These are phyloP conservation scores for Pentalonia nigronervosa DNA, from an alignment of 1,140 invertebrate species.

Conservation along the genomic window DNA sequence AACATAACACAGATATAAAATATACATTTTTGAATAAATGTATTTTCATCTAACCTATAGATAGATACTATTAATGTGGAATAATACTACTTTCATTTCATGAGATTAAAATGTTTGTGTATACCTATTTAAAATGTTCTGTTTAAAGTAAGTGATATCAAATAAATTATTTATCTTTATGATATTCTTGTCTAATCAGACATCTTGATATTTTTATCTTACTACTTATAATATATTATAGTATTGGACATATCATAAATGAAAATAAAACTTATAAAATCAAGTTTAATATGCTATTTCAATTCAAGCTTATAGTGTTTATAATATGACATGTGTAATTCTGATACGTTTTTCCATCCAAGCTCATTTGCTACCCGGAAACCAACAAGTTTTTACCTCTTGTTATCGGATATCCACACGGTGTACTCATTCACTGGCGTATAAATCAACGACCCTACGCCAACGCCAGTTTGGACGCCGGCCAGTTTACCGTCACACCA, in stretches of 20 bases:
- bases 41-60: background rate
- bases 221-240: background rate
- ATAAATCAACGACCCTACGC: constrained; percentile 60
- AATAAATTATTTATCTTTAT: background rate
- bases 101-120: background rate
- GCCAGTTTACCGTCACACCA: constrained; percentile 59
- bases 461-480: constrained; percentile 60
- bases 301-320: background rate
- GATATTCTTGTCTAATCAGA: constrained; percentile 3
- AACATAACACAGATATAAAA: background rate
- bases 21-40: background rate
- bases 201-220: background rate
- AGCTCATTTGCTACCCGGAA: background rate
- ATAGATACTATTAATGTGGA: background rate
- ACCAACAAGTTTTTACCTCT: constrained; percentile 45
- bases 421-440: constrained; percentile 59
- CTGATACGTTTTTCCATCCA: background rate
- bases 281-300: background rate
- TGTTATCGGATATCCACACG: constrained; percentile 60
- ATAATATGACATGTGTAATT: constrained; percentile 15
- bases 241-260: background rate
- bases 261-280: background rate
- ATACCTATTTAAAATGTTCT: background rate
- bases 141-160: background rate
- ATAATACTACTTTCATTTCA: constrained; percentile 29